Conservation (phyloP, 1,140 invertebrate genomes). For the Rhopalosiphum maidis region DNA sequence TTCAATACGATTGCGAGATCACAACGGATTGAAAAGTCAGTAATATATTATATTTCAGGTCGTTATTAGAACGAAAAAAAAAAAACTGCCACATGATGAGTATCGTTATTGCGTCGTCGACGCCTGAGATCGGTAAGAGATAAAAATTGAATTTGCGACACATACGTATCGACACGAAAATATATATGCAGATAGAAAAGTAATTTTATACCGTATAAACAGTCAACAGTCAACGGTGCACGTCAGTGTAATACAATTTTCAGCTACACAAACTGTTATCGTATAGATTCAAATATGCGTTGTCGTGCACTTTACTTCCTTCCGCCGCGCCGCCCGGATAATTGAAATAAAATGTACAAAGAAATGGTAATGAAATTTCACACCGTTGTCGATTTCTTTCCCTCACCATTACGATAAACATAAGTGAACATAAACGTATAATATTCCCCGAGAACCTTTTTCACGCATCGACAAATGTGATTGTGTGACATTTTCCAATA, state of each 20-base stretch:
- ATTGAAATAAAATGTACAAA: conserved; percentile 11
- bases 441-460: not conserved
- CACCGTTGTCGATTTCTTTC: not conserved
- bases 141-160: conserved; percentile 36
- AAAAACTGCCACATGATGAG: not conserved
- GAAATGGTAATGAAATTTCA: not conserved
- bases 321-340: not conserved
- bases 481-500: conserved; percentile 13
- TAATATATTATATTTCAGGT: conserved; percentile 11
- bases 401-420: not conserved
- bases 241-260: not conserved
- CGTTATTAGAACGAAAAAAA: not conserved
- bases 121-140: not conserved
- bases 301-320: not conserved
- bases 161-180: not conserved
- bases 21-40: conserved; percentile 35
- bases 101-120: not conserved
- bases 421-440: not conserved
- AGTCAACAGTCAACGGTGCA: not conserved
- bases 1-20: not conserved
- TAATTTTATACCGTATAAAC: not conserved
- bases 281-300: not conserved
- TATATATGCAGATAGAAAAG: not conserved
- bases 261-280: conserved; percentile 4
- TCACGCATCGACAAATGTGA: not conserved